phyloP scores from a whole-genome alignment of 1,140 invertebrate genomes.

The Polyergus mexicanus region DNA sequence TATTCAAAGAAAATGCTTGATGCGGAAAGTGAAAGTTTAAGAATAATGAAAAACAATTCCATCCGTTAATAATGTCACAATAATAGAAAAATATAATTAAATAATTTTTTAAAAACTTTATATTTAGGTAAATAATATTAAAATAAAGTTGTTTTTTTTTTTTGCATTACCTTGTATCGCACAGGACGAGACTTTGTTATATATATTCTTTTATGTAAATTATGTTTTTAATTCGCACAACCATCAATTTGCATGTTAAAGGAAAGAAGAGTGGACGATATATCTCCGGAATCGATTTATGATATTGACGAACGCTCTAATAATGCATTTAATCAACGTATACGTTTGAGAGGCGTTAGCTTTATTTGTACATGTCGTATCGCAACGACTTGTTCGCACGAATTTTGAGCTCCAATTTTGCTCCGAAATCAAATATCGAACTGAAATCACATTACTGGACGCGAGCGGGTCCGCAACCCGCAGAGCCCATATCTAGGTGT shows the following conservation, averaged over 20 bases:
- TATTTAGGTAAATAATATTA: background rate
- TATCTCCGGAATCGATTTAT: background rate
- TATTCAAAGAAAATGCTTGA: background rate
- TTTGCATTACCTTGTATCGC: background rate
- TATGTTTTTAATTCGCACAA: background rate
- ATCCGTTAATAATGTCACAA: background rate
- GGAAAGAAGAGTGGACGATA: background rate
- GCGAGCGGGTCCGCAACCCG: slow-evolving; percentile 31
- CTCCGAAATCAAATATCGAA: slow-evolving; percentile 59
- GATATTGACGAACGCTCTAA: slow-evolving; percentile 24
- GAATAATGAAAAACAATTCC: background rate
- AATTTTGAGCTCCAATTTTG: slow-evolving; percentile 54
- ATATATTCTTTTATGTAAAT: background rate
- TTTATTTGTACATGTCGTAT: slow-evolving; percentile 40
- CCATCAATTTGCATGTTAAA: background rate
- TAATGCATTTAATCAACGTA: slow-evolving; percentile 34
- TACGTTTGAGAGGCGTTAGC: slow-evolving; percentile 36
- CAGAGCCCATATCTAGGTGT: slow-evolving; percentile 45
- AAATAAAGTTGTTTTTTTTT: background rate
- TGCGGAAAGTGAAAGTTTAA: background rate
- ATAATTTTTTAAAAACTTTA: background rate
- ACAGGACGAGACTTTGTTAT: background rate
- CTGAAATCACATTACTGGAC: slow-evolving; percentile 57
- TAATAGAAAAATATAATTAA: slow-evolving; percentile 1
- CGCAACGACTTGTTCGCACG: background rate